Conservation (phyloP, 2,113 vertebrate species). For the Polyodon spathula region DNA sequence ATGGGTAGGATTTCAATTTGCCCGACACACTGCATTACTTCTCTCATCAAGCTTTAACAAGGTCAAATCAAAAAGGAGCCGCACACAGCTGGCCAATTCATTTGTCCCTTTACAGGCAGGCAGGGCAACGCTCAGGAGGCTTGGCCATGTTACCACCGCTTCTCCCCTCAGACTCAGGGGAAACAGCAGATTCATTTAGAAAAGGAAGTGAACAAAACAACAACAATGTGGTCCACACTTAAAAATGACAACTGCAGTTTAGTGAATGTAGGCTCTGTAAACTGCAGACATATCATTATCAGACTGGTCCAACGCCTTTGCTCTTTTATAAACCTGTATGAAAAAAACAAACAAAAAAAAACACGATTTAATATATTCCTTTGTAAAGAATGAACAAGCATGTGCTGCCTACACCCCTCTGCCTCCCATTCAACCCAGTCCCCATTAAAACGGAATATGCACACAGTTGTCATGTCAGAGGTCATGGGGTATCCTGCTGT, state of each 20-base stretch:
- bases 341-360: slow-evolving; percentile 25
- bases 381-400: background rate
- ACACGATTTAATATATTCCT: slow-evolving; percentile 5
- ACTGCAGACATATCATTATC: slow-evolving; percentile 98
- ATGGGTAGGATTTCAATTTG: slow-evolving; percentile 1
- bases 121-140: slow-evolving; percentile 41
- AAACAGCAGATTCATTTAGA: slow-evolving; percentile 51
- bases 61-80: slow-evolving; percentile 17
- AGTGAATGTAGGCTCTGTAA: slow-evolving; percentile 97
- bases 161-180: slow-evolving; percentile 30
- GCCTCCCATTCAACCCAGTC: too few species aligned
- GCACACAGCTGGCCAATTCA: slow-evolving; percentile 6
- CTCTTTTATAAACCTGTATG: slow-evolving; percentile 90
- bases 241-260: slow-evolving; percentile 43
- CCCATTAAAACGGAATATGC: too few species aligned
- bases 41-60: background rate
- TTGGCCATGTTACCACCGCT: slow-evolving; percentile 37
- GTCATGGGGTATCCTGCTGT: too few species aligned
- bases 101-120: slow-evolving; percentile 18
- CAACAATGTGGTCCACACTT: slow-evolving; percentile 46
- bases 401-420: too few species aligned
- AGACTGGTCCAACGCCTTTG: slow-evolving; percentile 98
- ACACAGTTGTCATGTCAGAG: too few species aligned
- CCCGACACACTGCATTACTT: slow-evolving; percentile 18
- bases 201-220: slow-evolving; percentile 55